Percentiles rank a stretch among this genome's conserved stretches.
Conservation (phyloP, 2,797 vertebrate genomes). For the Smutsia temminckii region DNA sequence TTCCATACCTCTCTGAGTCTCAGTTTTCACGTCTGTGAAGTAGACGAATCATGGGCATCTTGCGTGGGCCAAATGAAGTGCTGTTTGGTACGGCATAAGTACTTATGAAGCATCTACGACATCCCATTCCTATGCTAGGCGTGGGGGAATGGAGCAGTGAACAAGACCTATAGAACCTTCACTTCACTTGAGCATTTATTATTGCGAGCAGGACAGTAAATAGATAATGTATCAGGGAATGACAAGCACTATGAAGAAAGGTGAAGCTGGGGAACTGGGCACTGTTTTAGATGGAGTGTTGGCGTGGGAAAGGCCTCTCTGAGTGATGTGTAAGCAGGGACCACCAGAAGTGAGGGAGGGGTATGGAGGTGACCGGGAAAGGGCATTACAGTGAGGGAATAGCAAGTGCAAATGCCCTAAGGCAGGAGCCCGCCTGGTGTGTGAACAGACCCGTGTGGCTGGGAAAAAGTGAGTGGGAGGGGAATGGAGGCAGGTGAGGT, state of each 20-base stretch:
- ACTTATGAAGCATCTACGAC: background rate
- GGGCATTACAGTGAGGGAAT: fast-evolving
- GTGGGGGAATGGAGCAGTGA: background rate
- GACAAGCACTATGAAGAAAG: background rate
- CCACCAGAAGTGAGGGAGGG: background rate
- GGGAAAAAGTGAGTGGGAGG: background rate
- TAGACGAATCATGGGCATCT: background rate
- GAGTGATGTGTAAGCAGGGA: background rate
- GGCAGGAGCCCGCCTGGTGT: background rate
- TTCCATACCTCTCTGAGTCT: background rate
- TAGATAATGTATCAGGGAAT: background rate
- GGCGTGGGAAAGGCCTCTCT: background rate
- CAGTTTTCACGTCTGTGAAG: background rate
- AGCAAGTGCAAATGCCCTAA: background rate
- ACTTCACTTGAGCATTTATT: background rate
- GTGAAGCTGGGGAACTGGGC: background rate
- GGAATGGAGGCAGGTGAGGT: background rate
- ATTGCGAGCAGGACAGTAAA: background rate
- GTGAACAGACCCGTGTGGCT: background rate
- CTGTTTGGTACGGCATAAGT: background rate
- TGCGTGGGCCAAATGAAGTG: background rate
- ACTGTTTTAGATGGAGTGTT: background rate
- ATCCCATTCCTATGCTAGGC: background rate
- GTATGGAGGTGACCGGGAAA: fast-evolving
- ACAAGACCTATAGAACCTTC: background rate